Evolutionary conservation across 2,888 invertebrate species (phyloP).

Genomic region (Gibbula magus): DNA sequence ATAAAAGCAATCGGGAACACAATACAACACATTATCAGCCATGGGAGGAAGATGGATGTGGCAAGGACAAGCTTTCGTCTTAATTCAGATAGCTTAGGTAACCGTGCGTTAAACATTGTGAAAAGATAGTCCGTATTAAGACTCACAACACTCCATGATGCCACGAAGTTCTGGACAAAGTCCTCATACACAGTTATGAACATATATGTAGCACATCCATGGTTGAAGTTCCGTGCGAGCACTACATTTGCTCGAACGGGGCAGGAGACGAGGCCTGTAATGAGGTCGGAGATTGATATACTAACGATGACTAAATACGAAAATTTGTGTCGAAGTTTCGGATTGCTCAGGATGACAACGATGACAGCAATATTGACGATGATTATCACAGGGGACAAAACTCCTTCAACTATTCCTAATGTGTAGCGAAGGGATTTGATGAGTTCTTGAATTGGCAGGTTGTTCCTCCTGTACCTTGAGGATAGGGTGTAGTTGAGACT

Average conservation of each 20-base stretch:
- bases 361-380: background rate
- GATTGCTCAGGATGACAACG: background rate
- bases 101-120: background rate
- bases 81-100: background rate
- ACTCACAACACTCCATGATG: background rate
- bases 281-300: background rate
- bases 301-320: background rate
- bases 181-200: background rate
- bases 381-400: background rate
- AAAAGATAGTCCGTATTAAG: background rate
- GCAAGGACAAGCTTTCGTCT: background rate
- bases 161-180: background rate
- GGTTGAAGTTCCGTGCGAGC: background rate
- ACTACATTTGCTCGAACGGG: background rate
- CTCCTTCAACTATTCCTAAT: background rate
- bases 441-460: background rate
- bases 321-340: background rate
- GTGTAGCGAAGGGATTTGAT: background rate
- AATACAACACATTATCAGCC: background rate
- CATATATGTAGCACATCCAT: background rate
- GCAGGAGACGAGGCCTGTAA: background rate
- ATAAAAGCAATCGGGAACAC: background rate
- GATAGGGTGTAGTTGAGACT: too few species aligned
- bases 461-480: too few species aligned
- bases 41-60: background rate